Evolutionary conservation across 2,888 invertebrate species (phyloP).

Genomic region (Dynastes tityus): DNA sequence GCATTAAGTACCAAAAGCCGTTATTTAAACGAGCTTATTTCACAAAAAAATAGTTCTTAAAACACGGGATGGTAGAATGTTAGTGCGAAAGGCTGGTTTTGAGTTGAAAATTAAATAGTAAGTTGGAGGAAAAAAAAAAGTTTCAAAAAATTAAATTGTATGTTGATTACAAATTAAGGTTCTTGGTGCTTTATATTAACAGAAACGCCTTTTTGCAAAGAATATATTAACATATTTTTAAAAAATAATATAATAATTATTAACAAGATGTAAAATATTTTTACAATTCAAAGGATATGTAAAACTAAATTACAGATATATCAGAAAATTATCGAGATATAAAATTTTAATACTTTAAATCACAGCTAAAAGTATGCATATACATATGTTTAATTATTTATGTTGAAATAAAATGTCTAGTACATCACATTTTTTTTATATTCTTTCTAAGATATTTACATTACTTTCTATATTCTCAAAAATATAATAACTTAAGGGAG

Average conservation of each 20-base stretch:
- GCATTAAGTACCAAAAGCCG: too few species aligned
- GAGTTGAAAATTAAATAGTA: too few species aligned
- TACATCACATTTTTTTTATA: neutral
- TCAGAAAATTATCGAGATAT: conserved; percentile 18
- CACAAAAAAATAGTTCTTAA: too few species aligned
- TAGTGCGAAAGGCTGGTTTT: too few species aligned
- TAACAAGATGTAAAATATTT: neutral
- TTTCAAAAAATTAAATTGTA: too few species aligned
- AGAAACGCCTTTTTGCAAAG: too few species aligned
- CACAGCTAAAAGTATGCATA: conserved; percentile 40
- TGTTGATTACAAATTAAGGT: too few species aligned
- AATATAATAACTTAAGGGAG: neutral
- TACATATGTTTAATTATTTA: neutral
- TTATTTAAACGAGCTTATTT: too few species aligned
- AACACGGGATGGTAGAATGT: too few species aligned
- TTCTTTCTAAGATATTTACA: neutral
- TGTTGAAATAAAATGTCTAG: neutral
- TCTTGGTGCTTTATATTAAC: too few species aligned
- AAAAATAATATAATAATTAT: neutral
- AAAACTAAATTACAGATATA: conserved; percentile 7
- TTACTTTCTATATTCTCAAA: neutral
- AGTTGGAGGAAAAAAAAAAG: too few species aligned
- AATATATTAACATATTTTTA: neutral
- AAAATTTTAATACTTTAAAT: conserved; percentile 40
- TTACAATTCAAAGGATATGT: conserved; percentile 8